A percentile compares a stretch with the other conserved stretches of the same genome.
phyloP scores from a whole-genome alignment of 2,797 vertebrate species.

The Semotilus atromaculatus region DNA sequence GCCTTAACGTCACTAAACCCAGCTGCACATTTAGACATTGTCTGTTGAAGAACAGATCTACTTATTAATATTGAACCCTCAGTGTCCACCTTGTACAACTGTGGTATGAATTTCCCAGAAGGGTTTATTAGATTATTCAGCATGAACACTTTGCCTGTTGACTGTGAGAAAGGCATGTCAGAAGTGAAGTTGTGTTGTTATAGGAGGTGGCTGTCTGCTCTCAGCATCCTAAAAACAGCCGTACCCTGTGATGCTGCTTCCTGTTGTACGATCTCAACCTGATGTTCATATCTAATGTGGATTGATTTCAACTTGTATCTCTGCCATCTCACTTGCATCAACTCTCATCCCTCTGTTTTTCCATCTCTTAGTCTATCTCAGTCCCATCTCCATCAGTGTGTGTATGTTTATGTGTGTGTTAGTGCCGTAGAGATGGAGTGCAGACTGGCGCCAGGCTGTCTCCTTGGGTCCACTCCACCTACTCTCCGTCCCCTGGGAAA shows the following conservation, averaged over 20 bases:
- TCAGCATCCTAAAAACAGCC: constrained; percentile 17
- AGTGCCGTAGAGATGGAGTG: constrained; percentile 72
- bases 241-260: constrained; percentile 69
- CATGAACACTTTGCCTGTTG: neutral
- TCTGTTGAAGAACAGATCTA: neutral
- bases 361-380: constrained; percentile 23
- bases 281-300: constrained; percentile 59
- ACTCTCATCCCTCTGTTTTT: constrained; percentile 21
- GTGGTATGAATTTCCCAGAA: neutral
- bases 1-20: constrained; percentile 9
- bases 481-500: constrained; percentile 77
- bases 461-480: constrained; percentile 71
- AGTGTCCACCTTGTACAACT: constrained; percentile 29
- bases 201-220: constrained; percentile 26
- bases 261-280: constrained; percentile 45
- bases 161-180: constrained; percentile 48
- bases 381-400: constrained; percentile 30
- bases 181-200: constrained; percentile 54
- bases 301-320: constrained; percentile 43
- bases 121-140: neutral
- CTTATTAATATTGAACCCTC: constrained; percentile 15
- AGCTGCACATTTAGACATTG: neutral
- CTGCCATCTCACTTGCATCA: constrained; percentile 29
- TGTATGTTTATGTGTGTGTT: constrained; percentile 33
- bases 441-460: constrained; percentile 86